Conservation (phyloP, 2,888 invertebrate genomes). For the Yponomeuta evonymella region DNA sequence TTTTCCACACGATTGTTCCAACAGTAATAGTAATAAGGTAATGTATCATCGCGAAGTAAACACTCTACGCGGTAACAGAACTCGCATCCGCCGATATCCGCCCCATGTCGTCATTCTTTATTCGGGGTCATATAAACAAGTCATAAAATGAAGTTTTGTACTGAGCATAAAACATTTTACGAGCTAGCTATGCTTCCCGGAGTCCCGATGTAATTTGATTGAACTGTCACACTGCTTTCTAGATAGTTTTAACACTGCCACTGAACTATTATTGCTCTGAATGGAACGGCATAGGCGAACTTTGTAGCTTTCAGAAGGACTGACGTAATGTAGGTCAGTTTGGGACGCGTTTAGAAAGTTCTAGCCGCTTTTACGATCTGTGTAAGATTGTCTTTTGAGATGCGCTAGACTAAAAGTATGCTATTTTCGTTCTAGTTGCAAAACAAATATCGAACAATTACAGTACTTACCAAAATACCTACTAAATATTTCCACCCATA, state of each 20-base stretch:
- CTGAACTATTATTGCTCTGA: neutral
- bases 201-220: conserved; percentile 22
- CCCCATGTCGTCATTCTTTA: conserved; percentile 39
- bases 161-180: conserved; percentile 58
- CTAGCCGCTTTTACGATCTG: neutral
- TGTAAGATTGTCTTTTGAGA: neutral
- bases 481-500: neutral
- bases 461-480: neutral
- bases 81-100: conserved; percentile 41
- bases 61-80: neutral
- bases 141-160: conserved; percentile 64
- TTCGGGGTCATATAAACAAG: conserved; percentile 55
- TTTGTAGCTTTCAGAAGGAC: neutral
- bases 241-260: conserved; percentile 22
- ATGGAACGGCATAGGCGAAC: neutral
- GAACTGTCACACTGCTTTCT: conserved; percentile 20
- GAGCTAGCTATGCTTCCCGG: conserved; percentile 22
- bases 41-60: conserved; percentile 3
- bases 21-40: neutral
- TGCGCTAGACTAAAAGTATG: neutral
- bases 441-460: neutral
- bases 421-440: neutral
- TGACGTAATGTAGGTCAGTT: neutral
- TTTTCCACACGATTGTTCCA: neutral
- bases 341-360: neutral